phyloP scores from a whole-genome alignment of 2,888 invertebrate genomes.

The Odontocolon sp. region DNA sequence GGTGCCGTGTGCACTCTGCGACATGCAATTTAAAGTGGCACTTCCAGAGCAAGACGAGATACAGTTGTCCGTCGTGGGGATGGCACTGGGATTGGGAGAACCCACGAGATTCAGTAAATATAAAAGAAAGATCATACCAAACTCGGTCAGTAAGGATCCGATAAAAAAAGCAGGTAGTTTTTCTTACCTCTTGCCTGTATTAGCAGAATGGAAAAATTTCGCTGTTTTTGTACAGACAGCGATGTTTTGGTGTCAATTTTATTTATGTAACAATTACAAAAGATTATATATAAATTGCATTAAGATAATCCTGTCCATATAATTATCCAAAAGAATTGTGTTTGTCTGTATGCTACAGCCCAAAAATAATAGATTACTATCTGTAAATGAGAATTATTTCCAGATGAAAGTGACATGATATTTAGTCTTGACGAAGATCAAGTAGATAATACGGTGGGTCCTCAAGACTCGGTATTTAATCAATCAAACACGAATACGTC shows the following conservation, averaged over 20 bases:
- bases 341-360: neutral
- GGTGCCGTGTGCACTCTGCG: constrained; percentile 93
- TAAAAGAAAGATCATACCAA: constrained; percentile 79
- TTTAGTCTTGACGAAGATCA: constrained; percentile 92
- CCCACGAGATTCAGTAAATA: constrained; percentile 82
- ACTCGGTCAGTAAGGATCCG: constrained; percentile 76
- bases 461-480: constrained; percentile 38
- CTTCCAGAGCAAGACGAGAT: constrained; percentile 93
- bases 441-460: constrained; percentile 71
- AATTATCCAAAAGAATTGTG: neutral
- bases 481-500: constrained; percentile 28
- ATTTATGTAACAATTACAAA: too few species aligned
- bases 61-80: constrained; percentile 87
- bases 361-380: neutral
- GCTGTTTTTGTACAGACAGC: neutral
- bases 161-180: constrained; percentile 69
- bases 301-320: too few species aligned
- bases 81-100: constrained; percentile 89
- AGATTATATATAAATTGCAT: too few species aligned
- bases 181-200: neutral
- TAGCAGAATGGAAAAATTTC: too few species aligned
- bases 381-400: constrained; percentile 29
- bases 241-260: neutral
- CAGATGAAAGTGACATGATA: constrained; percentile 89
- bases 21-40: constrained; percentile 91